Conservation (phyloP, 2,888 invertebrate species). For the Agrenia bidenticulata region DNA sequence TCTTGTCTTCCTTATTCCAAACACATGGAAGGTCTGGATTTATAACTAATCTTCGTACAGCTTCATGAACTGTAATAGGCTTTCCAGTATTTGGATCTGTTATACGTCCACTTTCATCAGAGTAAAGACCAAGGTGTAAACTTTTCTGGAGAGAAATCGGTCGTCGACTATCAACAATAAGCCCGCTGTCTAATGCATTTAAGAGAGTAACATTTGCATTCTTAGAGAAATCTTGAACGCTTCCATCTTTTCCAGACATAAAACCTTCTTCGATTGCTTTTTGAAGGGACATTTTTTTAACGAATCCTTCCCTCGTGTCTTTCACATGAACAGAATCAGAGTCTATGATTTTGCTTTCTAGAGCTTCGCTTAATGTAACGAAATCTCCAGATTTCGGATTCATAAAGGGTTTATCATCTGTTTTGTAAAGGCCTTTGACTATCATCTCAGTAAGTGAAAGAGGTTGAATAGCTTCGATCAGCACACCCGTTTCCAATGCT, state of each 20-base stretch:
- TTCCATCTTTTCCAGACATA: slow-evolving; percentile 66
- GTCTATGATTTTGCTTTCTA: slow-evolving; percentile 77
- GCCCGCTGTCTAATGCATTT: slow-evolving; percentile 76
- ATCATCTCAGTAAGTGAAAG: slow-evolving; percentile 79
- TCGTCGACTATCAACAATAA: slow-evolving; percentile 77
- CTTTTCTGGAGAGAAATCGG: slow-evolving; percentile 80
- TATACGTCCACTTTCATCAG: slow-evolving; percentile 76
- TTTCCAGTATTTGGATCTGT: slow-evolving; percentile 76
- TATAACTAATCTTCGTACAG: slow-evolving; percentile 75
- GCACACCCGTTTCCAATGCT: slow-evolving; percentile 78
- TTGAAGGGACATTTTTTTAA: slow-evolving; percentile 73
- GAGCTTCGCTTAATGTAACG: slow-evolving; percentile 77
- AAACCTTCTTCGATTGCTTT: slow-evolving; percentile 76
- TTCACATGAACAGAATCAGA: slow-evolving; percentile 79
- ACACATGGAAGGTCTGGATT: slow-evolving; percentile 76
- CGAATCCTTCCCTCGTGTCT: slow-evolving; percentile 72
- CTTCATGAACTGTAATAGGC: slow-evolving; percentile 78
- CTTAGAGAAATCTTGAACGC: slow-evolving; percentile 68
- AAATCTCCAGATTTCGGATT: slow-evolving; percentile 77
- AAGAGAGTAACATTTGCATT: slow-evolving; percentile 66
- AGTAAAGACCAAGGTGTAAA: slow-evolving; percentile 81
- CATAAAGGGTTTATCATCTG: slow-evolving; percentile 75
- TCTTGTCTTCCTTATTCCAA: slow-evolving; percentile 71
- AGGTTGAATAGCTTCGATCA: slow-evolving; percentile 79
- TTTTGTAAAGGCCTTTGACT: slow-evolving; percentile 72